These are phyloP conservation scores for Hydrocynus forskahlii DNA, from an alignment of 2,797 vertebrate genomes.

Conservation along the genomic window DNA sequence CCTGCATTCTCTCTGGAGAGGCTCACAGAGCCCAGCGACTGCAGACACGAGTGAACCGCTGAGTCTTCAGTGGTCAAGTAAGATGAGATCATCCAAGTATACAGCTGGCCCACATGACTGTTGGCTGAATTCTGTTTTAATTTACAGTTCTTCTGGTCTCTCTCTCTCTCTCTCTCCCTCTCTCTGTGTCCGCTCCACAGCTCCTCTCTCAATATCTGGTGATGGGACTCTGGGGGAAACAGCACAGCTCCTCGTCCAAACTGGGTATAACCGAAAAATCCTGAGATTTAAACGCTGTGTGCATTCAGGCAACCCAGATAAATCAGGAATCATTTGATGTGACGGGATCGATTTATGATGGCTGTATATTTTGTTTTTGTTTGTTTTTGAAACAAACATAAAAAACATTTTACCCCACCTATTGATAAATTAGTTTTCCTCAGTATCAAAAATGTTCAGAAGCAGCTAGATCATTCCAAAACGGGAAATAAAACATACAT, in stretches of 20 bases:
- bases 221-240: neutral
- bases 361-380: too few species aligned
- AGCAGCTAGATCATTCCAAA: too few species aligned
- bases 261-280: neutral
- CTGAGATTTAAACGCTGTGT: neutral
- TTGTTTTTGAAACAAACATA: too few species aligned
- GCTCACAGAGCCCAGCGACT: neutral
- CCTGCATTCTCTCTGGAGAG: neutral
- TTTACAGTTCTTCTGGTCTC: neutral
- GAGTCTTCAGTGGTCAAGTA: neutral
- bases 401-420: too few species aligned
- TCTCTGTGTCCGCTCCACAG: neutral
- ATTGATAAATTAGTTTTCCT: too few species aligned
- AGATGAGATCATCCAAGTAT: neutral
- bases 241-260: neutral
- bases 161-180: neutral
- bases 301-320: too few species aligned
- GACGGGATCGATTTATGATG: too few species aligned
- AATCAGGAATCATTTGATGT: too few species aligned
- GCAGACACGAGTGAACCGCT: neutral
- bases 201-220: neutral
- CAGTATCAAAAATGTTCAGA: too few species aligned
- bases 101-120: neutral
- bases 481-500: too few species aligned
- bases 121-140: neutral